These are phyloP conservation scores for Zaprionus lachaisei DNA, from an alignment of 1,140 invertebrate species.

Conservation along the genomic window DNA sequence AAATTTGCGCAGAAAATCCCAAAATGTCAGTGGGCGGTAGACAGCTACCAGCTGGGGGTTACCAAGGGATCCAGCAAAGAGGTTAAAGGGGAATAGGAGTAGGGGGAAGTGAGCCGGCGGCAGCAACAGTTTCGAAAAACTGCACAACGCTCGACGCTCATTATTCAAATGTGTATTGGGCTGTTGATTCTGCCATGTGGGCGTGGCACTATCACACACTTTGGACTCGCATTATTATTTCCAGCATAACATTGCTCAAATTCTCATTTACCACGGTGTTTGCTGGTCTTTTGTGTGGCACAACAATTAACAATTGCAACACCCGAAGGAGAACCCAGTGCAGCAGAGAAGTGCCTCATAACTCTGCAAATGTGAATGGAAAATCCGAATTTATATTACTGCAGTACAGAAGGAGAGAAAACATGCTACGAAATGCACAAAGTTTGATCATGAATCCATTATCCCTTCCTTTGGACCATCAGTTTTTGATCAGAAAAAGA, in stretches of 20 bases:
- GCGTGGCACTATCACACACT: not conserved
- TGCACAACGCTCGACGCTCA: constrained; percentile 53
- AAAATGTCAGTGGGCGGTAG: constrained; percentile 61
- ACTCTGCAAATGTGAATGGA: not conserved
- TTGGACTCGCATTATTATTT: constrained; percentile 7
- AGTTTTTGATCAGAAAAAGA: not conserved
- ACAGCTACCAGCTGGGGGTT: constrained; percentile 16
- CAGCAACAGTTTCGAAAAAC: constrained; percentile 1
- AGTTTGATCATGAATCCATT: not conserved
- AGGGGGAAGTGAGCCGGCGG: constrained; percentile 22
- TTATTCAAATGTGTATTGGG: constrained; percentile 72
- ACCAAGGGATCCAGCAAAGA: constrained; percentile 21
- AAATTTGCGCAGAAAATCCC: constrained; percentile 67
- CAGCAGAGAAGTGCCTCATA: not conserved
- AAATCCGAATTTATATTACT: not conserved
- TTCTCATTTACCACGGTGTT: not conserved
- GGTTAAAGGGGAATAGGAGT: constrained; percentile 12
- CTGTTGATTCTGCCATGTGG: constrained; percentile 20
- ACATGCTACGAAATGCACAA: not conserved
- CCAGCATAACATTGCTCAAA: constrained; percentile 8
- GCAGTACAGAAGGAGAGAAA: not conserved
- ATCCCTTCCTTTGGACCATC: not conserved
- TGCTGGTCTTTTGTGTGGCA: constrained; percentile 6
- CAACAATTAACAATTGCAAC: constrained; percentile 1
- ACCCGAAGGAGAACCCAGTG: not conserved